Evolutionary conservation across 2,888 invertebrate genomes (phyloP).

Genomic region (Drosophila putrida): DNA sequence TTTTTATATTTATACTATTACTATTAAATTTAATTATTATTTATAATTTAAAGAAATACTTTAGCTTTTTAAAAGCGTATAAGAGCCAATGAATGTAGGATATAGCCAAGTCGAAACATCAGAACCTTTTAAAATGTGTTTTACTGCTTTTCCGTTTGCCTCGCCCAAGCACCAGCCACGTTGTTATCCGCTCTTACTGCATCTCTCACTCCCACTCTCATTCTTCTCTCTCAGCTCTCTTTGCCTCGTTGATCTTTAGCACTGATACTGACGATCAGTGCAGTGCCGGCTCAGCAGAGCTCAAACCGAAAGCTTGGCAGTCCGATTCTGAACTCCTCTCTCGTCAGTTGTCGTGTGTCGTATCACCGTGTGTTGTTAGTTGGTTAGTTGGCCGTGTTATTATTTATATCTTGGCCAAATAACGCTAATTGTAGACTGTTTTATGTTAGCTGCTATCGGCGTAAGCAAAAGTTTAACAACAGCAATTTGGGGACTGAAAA

Average conservation of each 20-base stretch:
- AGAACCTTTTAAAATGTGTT: neutral
- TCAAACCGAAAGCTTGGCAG: slow-evolving; percentile 30
- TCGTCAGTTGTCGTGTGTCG: slow-evolving; percentile 30
- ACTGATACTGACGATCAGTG: neutral
- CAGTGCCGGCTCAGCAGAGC: slow-evolving; percentile 7
- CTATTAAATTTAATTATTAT: too few relatives aligned
- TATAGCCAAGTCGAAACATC: neutral
- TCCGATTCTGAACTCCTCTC: slow-evolving; percentile 49
- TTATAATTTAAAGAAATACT: neutral
- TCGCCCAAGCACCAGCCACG: slow-evolving; percentile 11
- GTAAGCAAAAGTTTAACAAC: slow-evolving; percentile 25
- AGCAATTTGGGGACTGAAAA: slow-evolving; percentile 21
- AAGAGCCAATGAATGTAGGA: neutral
- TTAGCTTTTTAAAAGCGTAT: neutral
- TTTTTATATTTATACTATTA: too few relatives aligned
- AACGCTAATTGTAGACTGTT: slow-evolving; percentile 32
- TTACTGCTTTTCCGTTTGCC: slow-evolving; percentile 4
- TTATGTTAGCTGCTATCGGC: slow-evolving; percentile 41
- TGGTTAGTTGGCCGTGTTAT: slow-evolving; percentile 26
- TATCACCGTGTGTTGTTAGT: slow-evolving; percentile 9
- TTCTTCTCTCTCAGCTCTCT: slow-evolving; percentile 23
- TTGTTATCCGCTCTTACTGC: neutral
- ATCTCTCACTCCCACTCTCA: slow-evolving; percentile 1
- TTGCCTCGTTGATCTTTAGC: neutral
- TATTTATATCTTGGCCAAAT: slow-evolving; percentile 19